Percentiles rank a stretch among this genome's conserved stretches.
phyloP scores from a whole-genome alignment of 2,113 vertebrate genomes.

The Nicator chloris region DNA sequence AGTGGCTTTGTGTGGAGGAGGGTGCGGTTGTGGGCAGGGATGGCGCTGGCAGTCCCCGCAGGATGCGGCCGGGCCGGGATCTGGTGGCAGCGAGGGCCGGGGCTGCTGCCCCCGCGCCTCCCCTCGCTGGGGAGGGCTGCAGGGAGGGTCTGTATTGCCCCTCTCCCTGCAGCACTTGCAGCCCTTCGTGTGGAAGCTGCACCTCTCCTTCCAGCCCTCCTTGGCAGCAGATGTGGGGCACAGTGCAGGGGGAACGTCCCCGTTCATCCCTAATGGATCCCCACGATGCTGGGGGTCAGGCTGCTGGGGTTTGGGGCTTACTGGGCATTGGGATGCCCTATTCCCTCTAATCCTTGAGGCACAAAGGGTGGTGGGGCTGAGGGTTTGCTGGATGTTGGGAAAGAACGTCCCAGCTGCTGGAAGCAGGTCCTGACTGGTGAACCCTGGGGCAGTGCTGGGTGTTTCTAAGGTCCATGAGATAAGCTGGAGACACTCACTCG shows the following conservation, averaged over 20 bases:
- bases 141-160: fast-evolving
- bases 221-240: not conserved
- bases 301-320: not conserved
- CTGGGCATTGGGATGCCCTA: fast-evolving
- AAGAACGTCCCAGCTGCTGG: not conserved
- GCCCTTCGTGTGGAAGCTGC: fast-evolving
- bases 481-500: not conserved
- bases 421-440: not conserved
- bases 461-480: not conserved
- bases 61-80: not conserved
- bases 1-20: slow-evolving; percentile 30
- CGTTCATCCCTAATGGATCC: not conserved
- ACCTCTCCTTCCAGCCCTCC: not conserved
- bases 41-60: not conserved
- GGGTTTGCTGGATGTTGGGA: not conserved
- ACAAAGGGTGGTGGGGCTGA: not conserved
- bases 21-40: slow-evolving; percentile 29
- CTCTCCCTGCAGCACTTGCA: fast-evolving
- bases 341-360: too few relatives aligned
- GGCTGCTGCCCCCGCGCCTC: not conserved
- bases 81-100: not conserved
- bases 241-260: fast-evolving
- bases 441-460: not conserved
- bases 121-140: fast-evolving
- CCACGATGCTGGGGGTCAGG: fast-evolving